These are phyloP conservation scores for Spea multiplicata DNA, from an alignment of 2,113 vertebrate species.

Conservation along the genomic window DNA sequence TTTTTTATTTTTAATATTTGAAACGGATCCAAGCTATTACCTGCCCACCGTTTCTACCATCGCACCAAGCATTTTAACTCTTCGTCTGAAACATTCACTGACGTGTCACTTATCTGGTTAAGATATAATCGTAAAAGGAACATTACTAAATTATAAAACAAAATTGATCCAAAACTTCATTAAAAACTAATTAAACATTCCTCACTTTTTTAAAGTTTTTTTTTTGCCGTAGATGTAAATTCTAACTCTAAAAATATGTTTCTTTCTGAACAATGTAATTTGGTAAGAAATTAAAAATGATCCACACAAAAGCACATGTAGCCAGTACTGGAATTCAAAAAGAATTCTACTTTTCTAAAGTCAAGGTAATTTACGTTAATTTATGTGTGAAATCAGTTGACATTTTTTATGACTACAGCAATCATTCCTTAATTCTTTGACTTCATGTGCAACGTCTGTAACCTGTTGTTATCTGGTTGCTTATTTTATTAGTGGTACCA, in stretches of 20 bases:
- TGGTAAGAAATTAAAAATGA: conserved; percentile 15
- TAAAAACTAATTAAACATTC: not conserved
- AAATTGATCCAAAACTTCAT: not conserved
- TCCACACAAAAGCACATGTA: not conserved
- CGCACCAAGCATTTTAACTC: too few species aligned
- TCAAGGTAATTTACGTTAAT: conserved; percentile 10
- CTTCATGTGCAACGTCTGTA: not conserved
- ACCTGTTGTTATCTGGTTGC: not conserved
- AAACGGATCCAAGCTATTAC: not conserved
- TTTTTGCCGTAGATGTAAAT: too few species aligned
- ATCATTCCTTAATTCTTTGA: conserved; percentile 15
- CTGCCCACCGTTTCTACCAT: too few species aligned
- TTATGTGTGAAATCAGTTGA: conserved; percentile 24
- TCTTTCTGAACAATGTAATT: conserved; percentile 9
- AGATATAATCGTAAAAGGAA: too few species aligned
- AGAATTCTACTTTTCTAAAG: conserved; percentile 28
- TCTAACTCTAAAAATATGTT: too few species aligned
- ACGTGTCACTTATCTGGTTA: too few species aligned
- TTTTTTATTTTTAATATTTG: not conserved
- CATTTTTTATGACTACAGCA: conserved; percentile 6
- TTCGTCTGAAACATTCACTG: too few species aligned
- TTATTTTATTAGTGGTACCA: not conserved
- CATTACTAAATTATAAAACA: too few species aligned
- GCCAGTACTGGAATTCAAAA: conserved; percentile 27
- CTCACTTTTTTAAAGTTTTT: too few species aligned